Evolutionary conservation across 2,888 invertebrate species (phyloP).

Genomic region (Neoascia interrupta): DNA sequence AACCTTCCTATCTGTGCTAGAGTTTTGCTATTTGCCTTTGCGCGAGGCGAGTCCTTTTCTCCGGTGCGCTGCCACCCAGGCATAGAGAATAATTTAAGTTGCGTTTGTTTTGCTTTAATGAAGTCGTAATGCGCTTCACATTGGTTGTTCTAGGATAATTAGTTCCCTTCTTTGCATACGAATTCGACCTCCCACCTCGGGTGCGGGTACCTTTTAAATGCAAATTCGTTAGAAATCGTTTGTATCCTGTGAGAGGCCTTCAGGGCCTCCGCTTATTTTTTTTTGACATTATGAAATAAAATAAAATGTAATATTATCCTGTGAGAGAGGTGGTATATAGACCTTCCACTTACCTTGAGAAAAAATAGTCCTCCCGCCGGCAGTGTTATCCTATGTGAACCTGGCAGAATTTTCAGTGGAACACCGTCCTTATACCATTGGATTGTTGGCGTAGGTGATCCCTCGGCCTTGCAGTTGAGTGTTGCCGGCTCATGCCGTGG

Average conservation of each 20-base stretch:
- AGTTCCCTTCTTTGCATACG: constrained; percentile 47
- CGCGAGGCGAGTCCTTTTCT: background rate
- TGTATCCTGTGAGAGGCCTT: constrained; percentile 3
- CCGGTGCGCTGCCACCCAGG: background rate
- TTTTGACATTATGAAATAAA: constrained; percentile 57
- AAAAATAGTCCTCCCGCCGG: constrained; percentile 93
- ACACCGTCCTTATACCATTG: constrained; percentile 89
- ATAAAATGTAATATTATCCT: constrained; percentile 61
- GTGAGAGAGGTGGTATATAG: constrained; percentile 11
- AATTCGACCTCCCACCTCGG: background rate
- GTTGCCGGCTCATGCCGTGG: constrained; percentile 94
- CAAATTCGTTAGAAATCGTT: constrained; percentile 48
- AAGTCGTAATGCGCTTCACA: constrained; percentile 69
- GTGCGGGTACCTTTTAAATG: constrained; percentile 46
- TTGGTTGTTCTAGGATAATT: constrained; percentile 64
- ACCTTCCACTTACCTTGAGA: constrained; percentile 80
- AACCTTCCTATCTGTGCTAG: constrained; percentile 22
- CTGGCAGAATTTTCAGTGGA: constrained; percentile 82
- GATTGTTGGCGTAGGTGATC: constrained; percentile 88
- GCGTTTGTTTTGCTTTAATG: constrained; percentile 69
- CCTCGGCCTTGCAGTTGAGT: constrained; percentile 94
- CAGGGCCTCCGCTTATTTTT: constrained; percentile 9
- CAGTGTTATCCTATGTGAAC: constrained; percentile 86
- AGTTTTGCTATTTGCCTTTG: constrained; percentile 32
- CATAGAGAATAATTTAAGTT: constrained; percentile 63